These are phyloP conservation scores for Hephaestus fuliginosus DNA, from an alignment of 2,797 vertebrate species.

Conservation along the genomic window DNA sequence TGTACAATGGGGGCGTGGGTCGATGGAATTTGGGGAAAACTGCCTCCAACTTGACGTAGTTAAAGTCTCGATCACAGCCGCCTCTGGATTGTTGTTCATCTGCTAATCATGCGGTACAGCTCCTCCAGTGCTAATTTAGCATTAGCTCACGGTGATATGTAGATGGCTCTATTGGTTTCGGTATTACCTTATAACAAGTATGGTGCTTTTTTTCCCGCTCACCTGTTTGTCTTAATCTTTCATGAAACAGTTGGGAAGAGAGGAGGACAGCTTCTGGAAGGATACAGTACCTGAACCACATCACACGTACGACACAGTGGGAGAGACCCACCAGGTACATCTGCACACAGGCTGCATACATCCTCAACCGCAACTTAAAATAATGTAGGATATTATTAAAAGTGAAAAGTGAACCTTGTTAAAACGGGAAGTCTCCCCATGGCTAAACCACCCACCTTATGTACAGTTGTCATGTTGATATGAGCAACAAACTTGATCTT, in stretches of 20 bases:
- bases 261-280: constrained; percentile 94
- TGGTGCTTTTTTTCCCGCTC: constrained; percentile 21
- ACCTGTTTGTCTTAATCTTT: constrained; percentile 65
- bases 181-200: background rate
- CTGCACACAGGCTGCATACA: constrained; percentile 14
- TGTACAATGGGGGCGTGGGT: no score
- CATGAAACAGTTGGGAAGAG: constrained; percentile 92
- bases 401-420: no score
- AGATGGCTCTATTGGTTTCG: background rate
- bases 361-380: background rate
- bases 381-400: background rate
- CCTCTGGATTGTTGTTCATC: background rate
- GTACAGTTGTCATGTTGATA: constrained; percentile 15
- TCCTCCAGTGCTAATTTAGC: no score
- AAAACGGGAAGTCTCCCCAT: background rate
- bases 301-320: constrained; percentile 96
- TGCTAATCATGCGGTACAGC: no score
- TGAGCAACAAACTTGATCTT: constrained; percentile 27
- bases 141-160: no score
- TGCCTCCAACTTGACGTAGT: no score
- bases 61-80: no score
- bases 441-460: background rate
- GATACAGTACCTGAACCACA: constrained; percentile 97
- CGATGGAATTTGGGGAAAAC: no score
- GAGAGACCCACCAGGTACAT: constrained; percentile 94